phyloP scores from a whole-genome alignment of 2,888 invertebrate species.

The Epistrophe grossulariae region DNA sequence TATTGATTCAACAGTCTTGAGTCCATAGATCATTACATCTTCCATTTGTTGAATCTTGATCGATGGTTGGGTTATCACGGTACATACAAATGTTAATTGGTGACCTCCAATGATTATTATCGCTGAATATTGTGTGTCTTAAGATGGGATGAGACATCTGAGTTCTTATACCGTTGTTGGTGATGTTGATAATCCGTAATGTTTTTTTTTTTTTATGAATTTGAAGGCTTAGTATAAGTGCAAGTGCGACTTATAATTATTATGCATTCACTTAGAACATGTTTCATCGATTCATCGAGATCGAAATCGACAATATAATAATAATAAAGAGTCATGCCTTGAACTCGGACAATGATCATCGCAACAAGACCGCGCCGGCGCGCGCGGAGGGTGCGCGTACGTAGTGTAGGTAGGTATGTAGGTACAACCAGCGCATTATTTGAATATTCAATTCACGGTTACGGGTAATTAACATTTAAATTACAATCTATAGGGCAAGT shows the following conservation, averaged over 20 bases:
- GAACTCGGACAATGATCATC: conserved; percentile 8
- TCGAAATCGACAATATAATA: background rate
- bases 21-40: conserved; percentile 29
- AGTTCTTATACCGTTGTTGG: conserved; percentile 39
- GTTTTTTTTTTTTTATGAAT: conserved; percentile 13
- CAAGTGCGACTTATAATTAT: conserved; percentile 15
- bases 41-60: background rate
- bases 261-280: background rate
- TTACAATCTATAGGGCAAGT: background rate
- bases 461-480: conserved; percentile 21
- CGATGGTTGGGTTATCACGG: conserved; percentile 37
- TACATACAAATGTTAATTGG: background rate
- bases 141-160: conserved; percentile 46
- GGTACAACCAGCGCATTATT: conserved; percentile 3
- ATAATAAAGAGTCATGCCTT: conserved; percentile 35
- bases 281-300: conserved; percentile 27
- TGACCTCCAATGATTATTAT: conserved; percentile 43
- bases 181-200: conserved; percentile 35
- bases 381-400: background rate
- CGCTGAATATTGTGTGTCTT: conserved; percentile 2
- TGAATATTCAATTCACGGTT: conserved; percentile 33
- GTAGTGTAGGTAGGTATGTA: background rate
- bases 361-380: background rate
- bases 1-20: conserved; percentile 12
- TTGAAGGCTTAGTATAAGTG: conserved; percentile 5